Base-by-base conservation (phyloP, 2,113 vertebrate species). In the Theropithecus gelada region DNA sequence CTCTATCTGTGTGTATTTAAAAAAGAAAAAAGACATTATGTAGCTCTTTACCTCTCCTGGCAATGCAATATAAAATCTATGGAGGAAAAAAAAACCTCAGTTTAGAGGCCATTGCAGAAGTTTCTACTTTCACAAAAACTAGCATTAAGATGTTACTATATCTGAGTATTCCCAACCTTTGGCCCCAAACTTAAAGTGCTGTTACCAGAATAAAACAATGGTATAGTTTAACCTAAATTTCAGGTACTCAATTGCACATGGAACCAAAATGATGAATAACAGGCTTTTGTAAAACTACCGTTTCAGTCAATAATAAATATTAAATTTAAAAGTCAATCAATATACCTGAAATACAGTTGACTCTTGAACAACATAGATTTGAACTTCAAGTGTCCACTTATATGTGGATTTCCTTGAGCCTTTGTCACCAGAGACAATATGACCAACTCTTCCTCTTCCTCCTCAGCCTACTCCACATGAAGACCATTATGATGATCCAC, bases 1-100 rank as follows among this genome's bases (percentile, higher is more conserved):
- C 82, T 99, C 99, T 97, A 99, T 99, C 99, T 99, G 97, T 11
- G 81, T 83, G 87, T 0, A 95, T 30, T 64, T 68, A n/a, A 68
- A 68, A 68, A 95, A 97, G 80, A 97, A 2, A 88, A 80, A 32
- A 10, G 52, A 78, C 1, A 16, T 40, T n/a, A 80, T 12, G 38
- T 3, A n/a, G 11, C 35, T 35, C 23, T 72, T 92, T 78, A 78
- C 11, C 16, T 68, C 64, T 64, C 6, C 61, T 50, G 52, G 18
- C 30, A 96, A 40, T 2, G 22, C 73, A 40, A 73, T 22, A 72
- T 5, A 68, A 92, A 50, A 50, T 59, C 64, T 75, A 32, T 30
- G 27, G 17, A 11, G 22, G 48, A 78, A 73, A 50, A 61, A 79
- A 64, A 64, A 64, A 32, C 32, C 10, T 57, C 9, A 27, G 17